Evolutionary conservation across 2,113 vertebrate species (phyloP).

Genomic region (Pitta sordida): DNA sequence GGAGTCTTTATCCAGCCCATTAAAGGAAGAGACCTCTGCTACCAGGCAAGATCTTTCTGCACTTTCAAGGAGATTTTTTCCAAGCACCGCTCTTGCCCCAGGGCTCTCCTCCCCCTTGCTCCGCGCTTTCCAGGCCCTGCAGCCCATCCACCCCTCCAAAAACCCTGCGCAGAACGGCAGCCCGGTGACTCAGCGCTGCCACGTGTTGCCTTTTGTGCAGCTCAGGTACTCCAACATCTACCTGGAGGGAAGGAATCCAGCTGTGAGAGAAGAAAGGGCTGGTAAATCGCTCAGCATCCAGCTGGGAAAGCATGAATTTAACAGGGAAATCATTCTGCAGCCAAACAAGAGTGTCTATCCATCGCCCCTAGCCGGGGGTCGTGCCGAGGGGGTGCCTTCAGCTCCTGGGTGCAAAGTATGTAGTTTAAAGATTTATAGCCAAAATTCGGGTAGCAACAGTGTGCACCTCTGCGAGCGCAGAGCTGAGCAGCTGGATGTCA

Average conservation of each 20-base stretch:
- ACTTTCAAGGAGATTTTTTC: neutral
- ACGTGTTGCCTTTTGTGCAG: constrained; percentile 18
- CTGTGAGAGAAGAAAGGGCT: neutral
- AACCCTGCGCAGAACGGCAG: neutral
- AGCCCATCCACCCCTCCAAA: neutral
- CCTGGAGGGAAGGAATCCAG: constrained; percentile 8
- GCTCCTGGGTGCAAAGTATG: neutral
- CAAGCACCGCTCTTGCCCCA: neutral
- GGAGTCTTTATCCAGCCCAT: neutral
- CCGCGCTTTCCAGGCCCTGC: neutral
- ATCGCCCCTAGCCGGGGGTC: neutral
- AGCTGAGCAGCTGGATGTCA: neutral
- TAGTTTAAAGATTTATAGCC: neutral
- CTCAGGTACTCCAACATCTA: neutral
- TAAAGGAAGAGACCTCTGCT: neutral
- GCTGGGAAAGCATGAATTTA: neutral
- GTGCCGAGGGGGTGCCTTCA: neutral
- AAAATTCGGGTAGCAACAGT: rapidly evolving
- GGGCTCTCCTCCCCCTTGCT: neutral
- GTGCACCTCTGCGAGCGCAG: rapidly evolving
- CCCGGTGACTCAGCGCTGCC: neutral
- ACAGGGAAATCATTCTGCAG: neutral
- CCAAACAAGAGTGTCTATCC: neutral
- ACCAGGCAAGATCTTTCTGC: too few relatives aligned
- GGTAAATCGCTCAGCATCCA: neutral